Conservation (phyloP, 2,797 vertebrate species). For the Paratrypauchen microcephalus region DNA sequence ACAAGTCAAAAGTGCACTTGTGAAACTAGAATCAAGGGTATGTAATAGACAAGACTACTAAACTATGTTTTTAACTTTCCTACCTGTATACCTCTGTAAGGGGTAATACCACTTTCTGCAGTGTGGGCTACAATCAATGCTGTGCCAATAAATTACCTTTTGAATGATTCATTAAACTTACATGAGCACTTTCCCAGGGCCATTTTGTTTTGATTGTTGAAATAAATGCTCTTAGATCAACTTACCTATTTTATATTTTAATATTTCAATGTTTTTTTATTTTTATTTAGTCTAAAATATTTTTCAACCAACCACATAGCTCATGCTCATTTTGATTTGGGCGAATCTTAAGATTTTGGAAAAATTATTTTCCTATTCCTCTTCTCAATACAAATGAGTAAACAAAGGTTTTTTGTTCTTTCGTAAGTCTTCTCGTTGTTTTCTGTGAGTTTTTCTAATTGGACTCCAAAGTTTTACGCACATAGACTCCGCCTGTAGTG, state of each 20-base stretch:
- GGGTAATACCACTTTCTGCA: slow-evolving; percentile 51
- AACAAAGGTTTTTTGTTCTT: too few species aligned
- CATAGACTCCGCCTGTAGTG: slow-evolving; percentile 46
- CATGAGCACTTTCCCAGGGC: slow-evolving; percentile 47
- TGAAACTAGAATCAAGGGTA: not conserved
- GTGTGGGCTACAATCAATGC: slow-evolving; percentile 55
- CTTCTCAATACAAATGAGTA: too few species aligned
- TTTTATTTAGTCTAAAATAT: too few species aligned
- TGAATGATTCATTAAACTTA: slow-evolving; percentile 64
- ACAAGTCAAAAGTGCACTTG: not conserved
- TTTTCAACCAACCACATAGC: too few species aligned
- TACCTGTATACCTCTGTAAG: slow-evolving; percentile 46
- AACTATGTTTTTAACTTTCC: slow-evolving; percentile 24
- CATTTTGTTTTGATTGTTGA: slow-evolving; percentile 2
- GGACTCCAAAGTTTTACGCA: not conserved
- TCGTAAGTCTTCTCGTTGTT: not conserved
- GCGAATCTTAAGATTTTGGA: too few species aligned
- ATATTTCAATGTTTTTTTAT: too few species aligned
- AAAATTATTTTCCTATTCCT: too few species aligned
- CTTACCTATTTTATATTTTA: too few species aligned
- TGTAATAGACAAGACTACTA: slow-evolving; percentile 17
- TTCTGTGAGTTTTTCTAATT: not conserved
- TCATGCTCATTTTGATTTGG: too few species aligned
- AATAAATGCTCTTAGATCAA: too few species aligned
- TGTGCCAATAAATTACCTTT: slow-evolving; percentile 62